Base-by-base conservation (phyloP, 1,140 invertebrate genomes). In the Drosophila ficusphila region DNA sequence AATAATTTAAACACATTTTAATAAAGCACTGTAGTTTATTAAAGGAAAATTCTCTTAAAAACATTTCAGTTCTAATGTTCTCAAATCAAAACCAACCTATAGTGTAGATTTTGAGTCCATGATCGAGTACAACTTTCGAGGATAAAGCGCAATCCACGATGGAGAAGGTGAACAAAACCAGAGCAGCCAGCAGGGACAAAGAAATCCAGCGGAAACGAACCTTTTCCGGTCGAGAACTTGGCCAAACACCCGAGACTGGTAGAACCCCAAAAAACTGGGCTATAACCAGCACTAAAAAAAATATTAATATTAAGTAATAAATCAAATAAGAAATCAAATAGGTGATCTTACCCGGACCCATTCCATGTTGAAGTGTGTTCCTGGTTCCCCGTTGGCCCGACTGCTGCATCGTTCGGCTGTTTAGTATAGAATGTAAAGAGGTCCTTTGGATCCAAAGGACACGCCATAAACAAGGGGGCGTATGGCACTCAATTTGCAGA, bases 281-380 rank as follows among this genome's bases (percentile, higher is more conserved):
- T 12, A 90, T 9, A 3, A 88, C 52, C 39, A 90, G 18, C 49
- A 90, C 90, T 90, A 9, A 5, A 56, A 47, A 8, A 34, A 4
- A 7, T 1, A 47, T 3, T 21, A 4, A 7, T 23, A 42, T 39
- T 0, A 29, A 48, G 33, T 36, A 19, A 0, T 34, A 8, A 23
- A 11, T 18, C 0, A 11, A 23, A 12, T 8, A n/a, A n/a, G n/a
- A n/a, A n/a, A n/a, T 18, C 14, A 12, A 11, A n/a, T 23, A 8
- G 3, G 0, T 14, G 8, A 33, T 12, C n/a, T 11, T 60, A 91
- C 90, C 85, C 5, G 90, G 90, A 33, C 82, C 79, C 5, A 90
- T 72, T 4, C 76, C 86, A 33, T 90, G 82, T 33, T 90, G 89
- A 1, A 90, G 71, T 8, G 89, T 90, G 11, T 91, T 91, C 51